Percentiles rank a stretch among this genome's conserved stretches.
These are phyloP conservation scores for Xestia rhomboidea DNA, from an alignment of 2,888 invertebrate genomes.

Conservation along the genomic window DNA sequence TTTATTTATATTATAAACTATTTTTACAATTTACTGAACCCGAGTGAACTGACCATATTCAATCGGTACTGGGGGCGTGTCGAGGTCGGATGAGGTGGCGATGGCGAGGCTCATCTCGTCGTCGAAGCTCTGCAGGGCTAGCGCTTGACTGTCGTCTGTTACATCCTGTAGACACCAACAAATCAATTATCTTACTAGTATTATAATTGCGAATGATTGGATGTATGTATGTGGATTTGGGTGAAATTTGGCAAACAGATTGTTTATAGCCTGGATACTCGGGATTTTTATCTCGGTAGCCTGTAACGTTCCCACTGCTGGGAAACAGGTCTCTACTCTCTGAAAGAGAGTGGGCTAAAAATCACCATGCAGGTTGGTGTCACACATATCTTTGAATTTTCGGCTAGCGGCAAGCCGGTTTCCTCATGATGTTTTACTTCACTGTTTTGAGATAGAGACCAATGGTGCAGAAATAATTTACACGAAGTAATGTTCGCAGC, in stretches of 20 bases:
- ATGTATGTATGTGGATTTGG: background rate
- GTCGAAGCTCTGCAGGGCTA: conserved; percentile 77
- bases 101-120: conserved; percentile 74
- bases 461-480: background rate
- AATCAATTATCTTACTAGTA: background rate
- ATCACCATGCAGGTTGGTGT: background rate
- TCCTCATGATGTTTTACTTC: background rate
- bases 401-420: background rate
- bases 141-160: conserved; percentile 73
- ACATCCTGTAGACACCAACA: conserved; percentile 66
- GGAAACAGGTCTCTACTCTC: background rate
- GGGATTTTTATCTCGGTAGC: no score
- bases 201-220: background rate
- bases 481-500: background rate
- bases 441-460: background rate
- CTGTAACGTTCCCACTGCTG: background rate
- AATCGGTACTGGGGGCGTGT: conserved; percentile 74
- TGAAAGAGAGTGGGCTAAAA: background rate
- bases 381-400: background rate
- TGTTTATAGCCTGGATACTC: no score
- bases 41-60: conserved; percentile 70
- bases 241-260: no score
- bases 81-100: conserved; percentile 66
- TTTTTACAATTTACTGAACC: background rate
- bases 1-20: background rate